Evolutionary conservation across 2,888 invertebrate species (phyloP).

Genomic region (Junonia oenone): DNA sequence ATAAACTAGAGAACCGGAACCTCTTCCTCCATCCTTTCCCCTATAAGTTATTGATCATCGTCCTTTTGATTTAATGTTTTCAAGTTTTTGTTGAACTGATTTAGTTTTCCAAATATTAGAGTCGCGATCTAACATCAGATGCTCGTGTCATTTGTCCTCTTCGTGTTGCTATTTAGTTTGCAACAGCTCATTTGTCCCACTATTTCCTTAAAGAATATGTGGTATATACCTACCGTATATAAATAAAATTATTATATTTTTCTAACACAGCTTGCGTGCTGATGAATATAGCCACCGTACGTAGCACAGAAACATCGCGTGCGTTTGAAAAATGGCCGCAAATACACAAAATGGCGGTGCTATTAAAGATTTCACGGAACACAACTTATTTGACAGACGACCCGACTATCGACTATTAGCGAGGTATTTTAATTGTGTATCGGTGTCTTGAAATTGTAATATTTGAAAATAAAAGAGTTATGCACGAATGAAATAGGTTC

Average conservation of each 20-base stretch:
- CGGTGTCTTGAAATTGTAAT: slow-evolving; percentile 25
- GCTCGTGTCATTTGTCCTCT: too few species aligned
- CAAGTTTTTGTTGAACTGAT: too few species aligned
- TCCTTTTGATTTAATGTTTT: too few species aligned
- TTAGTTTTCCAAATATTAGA: too few species aligned
- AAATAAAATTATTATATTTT: not conserved
- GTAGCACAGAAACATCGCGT: slow-evolving; percentile 16
- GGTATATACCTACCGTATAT: too few species aligned
- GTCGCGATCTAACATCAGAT: too few species aligned
- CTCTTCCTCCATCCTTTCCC: too few species aligned
- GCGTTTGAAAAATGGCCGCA: slow-evolving; percentile 29
- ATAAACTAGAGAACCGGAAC: too few species aligned
- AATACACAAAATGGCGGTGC: slow-evolving; percentile 25
- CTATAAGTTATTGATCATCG: too few species aligned
- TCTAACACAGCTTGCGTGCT: not conserved
- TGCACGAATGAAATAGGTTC: not conserved
- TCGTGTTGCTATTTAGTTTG: too few species aligned
- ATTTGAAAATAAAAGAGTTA: not conserved
- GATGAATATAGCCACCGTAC: slow-evolving; percentile 10
- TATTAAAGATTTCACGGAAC: slow-evolving; percentile 54
- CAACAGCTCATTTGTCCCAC: too few species aligned
- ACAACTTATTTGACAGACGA: slow-evolving; percentile 45
- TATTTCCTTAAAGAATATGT: too few species aligned
- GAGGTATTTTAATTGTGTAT: slow-evolving; percentile 36
- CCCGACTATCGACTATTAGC: slow-evolving; percentile 22